Conservation (phyloP, 2,113 vertebrate species). For the crab-eating macaque (Macaca fascicularis) region T2T-MFA8v1.1 NC_088377.1:7311501-7312000, state of each 20-base stretch:
- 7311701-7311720: neutral
- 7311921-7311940: neutral
- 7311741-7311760: neutral
- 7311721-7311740: neutral
- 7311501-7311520: neutral
- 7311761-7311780: no score
- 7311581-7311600: no score
- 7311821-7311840: neutral
- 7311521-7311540: neutral
- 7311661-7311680: neutral
- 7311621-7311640: neutral
- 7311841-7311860: neutral
- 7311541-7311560: no score
- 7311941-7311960: accelerated
- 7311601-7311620: neutral
- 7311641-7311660: no score
- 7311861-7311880: no score
- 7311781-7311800: neutral
- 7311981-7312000: neutral
- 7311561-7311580: no score
- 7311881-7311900: neutral
- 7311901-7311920: no score
- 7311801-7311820: neutral
- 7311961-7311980: neutral
- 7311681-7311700: neutral